phyloP scores from a whole-genome alignment of 1,140 invertebrate species.

The Brachionus rubens region DNA sequence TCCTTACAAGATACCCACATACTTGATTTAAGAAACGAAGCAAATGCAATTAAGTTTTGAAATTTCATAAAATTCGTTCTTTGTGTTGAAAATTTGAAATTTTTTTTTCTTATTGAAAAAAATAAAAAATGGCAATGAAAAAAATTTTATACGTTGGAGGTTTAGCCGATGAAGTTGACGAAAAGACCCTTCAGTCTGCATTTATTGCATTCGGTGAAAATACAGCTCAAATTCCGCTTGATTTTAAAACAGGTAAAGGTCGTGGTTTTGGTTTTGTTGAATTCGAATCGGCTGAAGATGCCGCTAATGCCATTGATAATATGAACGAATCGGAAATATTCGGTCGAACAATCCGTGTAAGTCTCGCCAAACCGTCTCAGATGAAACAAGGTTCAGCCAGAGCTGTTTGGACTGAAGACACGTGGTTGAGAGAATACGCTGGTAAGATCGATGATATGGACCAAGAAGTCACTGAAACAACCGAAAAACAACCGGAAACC shows the following conservation, averaged over 20 bases:
- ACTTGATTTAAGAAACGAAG: too few relatives aligned
- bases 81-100: not conserved
- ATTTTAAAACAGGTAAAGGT: slow-evolving; percentile 90
- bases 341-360: slow-evolving; percentile 91
- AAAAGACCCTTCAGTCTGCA: slow-evolving; percentile 88
- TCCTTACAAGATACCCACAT: too few relatives aligned
- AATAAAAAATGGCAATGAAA: slow-evolving; percentile 40
- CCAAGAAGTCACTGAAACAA: slow-evolving; percentile 61
- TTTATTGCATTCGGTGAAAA: slow-evolving; percentile 94
- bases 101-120: not conserved
- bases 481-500: slow-evolving; percentile 48
- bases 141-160: slow-evolving; percentile 61
- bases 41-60: too few relatives aligned
- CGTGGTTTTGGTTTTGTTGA: slow-evolving; percentile 97
- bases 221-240: slow-evolving; percentile 89
- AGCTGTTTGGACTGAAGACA: slow-evolving; percentile 88
- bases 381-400: slow-evolving; percentile 7
- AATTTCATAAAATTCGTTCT: not conserved
- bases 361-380: slow-evolving; percentile 79
- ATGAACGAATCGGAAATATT: slow-evolving; percentile 99
- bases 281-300: slow-evolving; percentile 83
- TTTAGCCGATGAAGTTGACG: slow-evolving; percentile 92
- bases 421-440: slow-evolving; percentile 90
- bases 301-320: slow-evolving; percentile 94
- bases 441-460: slow-evolving; percentile 69